Evolutionary conservation across 2,888 invertebrate genomes (phyloP), one percentile per base, ranked within the genome.

Genomic region (Thumatha senex): DNA sequence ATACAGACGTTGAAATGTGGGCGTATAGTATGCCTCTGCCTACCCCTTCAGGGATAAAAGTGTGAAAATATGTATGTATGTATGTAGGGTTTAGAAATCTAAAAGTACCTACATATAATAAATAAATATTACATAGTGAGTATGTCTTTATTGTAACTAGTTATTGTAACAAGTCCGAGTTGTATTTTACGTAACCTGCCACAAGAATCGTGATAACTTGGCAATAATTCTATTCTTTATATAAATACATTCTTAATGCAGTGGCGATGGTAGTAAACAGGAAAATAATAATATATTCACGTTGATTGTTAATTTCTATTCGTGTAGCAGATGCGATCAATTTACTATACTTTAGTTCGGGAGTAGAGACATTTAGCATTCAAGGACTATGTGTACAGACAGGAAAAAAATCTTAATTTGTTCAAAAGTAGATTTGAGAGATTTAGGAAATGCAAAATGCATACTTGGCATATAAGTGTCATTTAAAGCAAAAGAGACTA

Each of bases 281-380:
- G 67, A 71, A 69, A 70, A 69, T 66, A 53, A 61, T 60, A 59
- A 55, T 44, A 45, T 46, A 46, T 14, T 11, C 54, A 45, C 48
- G 40, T 54, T 65, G 56, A 56, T 51, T 61, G 54, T 56, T 63
- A 60, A 66, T 59, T 59, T 64, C 58, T 54, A 56, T 65, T 57
- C 57, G 55, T 57, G 55, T 63, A 56, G 64, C 74, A 72, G 76
- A 68, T 76, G 74, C 68, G 67, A 67, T 59, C 71, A 71, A 74
- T 74, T 72, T 66, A 60, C 66, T 51, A 62, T 62, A 63, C 61
- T 61, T 56, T 60, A 58, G 48, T 52, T 57, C 62, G n/a, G 36
- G 29, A 8, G 13, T 36, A 70, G 57, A 60, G 58, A 59, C 64
- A 70, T 68, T 65, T 70, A 68, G 52, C 63, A 51, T 60, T 60